phyloP scores from a whole-genome alignment of 2,888 invertebrate genomes.

The Phengaris alcon region DNA sequence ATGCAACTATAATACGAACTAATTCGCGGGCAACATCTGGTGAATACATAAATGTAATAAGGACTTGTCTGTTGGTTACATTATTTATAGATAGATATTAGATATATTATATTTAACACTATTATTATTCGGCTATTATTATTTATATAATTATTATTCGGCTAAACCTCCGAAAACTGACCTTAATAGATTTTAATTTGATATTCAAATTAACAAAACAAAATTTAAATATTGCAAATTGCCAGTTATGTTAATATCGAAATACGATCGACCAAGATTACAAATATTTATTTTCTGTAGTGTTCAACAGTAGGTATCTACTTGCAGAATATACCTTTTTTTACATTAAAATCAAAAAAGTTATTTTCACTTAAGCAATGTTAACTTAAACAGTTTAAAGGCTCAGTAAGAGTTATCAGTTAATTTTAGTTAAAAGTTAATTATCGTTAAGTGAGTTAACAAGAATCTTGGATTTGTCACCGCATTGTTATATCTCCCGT shows the following conservation, averaged over 20 bases:
- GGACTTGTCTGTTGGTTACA: no score
- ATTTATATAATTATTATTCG: no score
- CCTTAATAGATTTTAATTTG: not conserved
- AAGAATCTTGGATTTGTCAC: slow-evolving; percentile 4
- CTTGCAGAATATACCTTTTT: no score
- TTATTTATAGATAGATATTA: no score
- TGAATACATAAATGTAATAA: no score
- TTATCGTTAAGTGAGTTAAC: slow-evolving; percentile 1
- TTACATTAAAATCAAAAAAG: not conserved
- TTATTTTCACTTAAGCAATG: not conserved
- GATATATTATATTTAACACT: no score
- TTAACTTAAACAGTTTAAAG: not conserved
- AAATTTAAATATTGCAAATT: not conserved
- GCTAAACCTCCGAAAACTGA: not conserved
- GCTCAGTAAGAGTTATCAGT: not conserved
- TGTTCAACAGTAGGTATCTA: no score
- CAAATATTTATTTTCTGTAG: not conserved
- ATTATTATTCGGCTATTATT: no score
- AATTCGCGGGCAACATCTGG: no score
- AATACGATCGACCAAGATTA: not conserved
- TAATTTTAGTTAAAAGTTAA: no score
- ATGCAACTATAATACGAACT: no score
- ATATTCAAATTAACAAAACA: slow-evolving; percentile 3
- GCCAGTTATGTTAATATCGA: not conserved
- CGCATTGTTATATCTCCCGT: slow-evolving; percentile 14